Percentiles rank a stretch among this genome's conserved stretches.
Evolutionary conservation across 2,888 invertebrate genomes (phyloP).

Genomic region (Noctua janthina): DNA sequence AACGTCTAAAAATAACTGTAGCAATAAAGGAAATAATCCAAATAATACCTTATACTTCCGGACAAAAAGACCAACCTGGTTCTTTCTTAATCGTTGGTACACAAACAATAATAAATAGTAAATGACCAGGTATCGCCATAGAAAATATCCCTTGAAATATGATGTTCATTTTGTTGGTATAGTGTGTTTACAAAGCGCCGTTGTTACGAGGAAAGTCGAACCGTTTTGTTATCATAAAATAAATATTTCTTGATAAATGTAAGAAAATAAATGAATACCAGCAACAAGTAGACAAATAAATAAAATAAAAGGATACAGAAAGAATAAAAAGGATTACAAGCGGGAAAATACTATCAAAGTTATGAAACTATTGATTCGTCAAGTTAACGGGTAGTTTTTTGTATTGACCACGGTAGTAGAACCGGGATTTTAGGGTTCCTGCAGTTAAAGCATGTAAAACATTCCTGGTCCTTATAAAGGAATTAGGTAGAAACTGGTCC

Average conservation of each 20-base stretch:
- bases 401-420: too few species aligned
- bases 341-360: background rate
- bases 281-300: slow-evolving; percentile 15
- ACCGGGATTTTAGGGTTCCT: background rate
- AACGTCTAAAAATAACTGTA: background rate
- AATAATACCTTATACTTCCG: background rate
- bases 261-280: background rate
- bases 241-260: background rate
- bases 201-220: slow-evolving; percentile 28
- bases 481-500: background rate
- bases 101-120: slow-evolving; percentile 33
- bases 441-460: too few species aligned
- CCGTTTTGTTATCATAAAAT: slow-evolving; percentile 20
- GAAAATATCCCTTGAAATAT: slow-evolving; percentile 43
- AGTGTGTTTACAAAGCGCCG: slow-evolving; percentile 28
- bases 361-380: background rate
- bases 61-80: background rate
- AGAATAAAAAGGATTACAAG: background rate
- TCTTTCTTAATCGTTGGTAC: slow-evolving; percentile 14
- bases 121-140: slow-evolving; percentile 30
- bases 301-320: background rate
- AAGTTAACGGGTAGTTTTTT: background rate
- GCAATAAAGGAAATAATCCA: background rate
- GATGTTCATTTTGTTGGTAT: slow-evolving; percentile 32
- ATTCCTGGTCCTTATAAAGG: background rate